phyloP scores from a whole-genome alignment of 1,140 invertebrate species.

The Parapsyche elsis region DNA sequence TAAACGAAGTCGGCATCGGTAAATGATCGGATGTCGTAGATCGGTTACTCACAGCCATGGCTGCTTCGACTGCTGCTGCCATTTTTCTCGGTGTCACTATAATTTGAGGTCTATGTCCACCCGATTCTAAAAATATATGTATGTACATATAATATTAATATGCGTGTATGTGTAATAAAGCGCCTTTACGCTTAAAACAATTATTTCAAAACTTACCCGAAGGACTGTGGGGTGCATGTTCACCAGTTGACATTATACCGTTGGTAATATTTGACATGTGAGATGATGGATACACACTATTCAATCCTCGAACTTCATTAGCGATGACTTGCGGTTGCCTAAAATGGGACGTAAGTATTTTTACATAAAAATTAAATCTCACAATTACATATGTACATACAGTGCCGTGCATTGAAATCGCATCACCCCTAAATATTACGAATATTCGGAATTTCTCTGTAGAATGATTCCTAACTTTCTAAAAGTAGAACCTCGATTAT shows the following conservation, averaged over 20 bases:
- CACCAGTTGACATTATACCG: slow-evolving; percentile 35
- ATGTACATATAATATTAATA: too few relatives aligned
- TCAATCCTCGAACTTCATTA: not conserved
- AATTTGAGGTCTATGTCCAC: slow-evolving; percentile 70
- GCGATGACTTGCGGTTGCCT: slow-evolving; percentile 44
- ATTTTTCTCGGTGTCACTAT: slow-evolving; percentile 73
- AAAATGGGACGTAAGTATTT: not conserved
- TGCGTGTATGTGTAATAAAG: too few relatives aligned
- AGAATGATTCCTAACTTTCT: too few relatives aligned
- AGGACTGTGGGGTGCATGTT: slow-evolving; percentile 53
- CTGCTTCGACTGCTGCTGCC: slow-evolving; percentile 58
- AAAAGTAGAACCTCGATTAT: too few relatives aligned
- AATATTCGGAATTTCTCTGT: too few relatives aligned
- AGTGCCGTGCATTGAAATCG: too few relatives aligned
- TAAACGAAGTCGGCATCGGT: slow-evolving; percentile 48
- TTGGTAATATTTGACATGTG: slow-evolving; percentile 39
- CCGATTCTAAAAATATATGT: slow-evolving; percentile 54
- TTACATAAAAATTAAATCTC: not conserved
- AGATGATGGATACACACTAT: slow-evolving; percentile 40
- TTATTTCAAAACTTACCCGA: slow-evolving; percentile 43
- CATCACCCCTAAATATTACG: too few relatives aligned
- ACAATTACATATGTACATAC: too few relatives aligned
- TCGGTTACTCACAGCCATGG: slow-evolving; percentile 47
- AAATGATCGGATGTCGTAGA: slow-evolving; percentile 44
- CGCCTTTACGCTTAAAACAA: not conserved